Conservation (phyloP, 2,113 vertebrate genomes). For the Pseudopodoces humilis region DNA sequence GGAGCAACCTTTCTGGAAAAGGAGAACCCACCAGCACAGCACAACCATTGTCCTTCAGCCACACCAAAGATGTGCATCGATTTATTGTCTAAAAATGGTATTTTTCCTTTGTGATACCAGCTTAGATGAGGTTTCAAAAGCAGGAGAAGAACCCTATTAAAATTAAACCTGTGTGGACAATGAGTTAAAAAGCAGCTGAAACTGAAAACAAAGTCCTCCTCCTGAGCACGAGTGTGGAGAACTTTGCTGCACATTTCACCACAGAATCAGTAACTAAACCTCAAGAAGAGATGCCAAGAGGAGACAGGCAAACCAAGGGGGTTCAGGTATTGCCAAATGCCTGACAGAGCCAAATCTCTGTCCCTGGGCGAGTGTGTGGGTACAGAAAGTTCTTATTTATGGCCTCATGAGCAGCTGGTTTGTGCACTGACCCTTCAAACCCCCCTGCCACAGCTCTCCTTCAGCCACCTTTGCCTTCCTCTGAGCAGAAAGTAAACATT, state of each 20-base stretch:
- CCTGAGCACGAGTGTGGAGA: background rate
- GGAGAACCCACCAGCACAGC: background rate
- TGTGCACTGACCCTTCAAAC: background rate
- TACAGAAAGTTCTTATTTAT: background rate
- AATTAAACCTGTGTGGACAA: background rate
- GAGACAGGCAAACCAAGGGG: background rate
- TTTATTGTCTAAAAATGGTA: background rate
- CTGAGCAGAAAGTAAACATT: background rate
- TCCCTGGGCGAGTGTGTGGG: background rate
- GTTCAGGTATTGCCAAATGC: background rate
- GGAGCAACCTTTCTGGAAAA: background rate
- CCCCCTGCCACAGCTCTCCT: background rate
- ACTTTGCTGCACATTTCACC: conserved; percentile 10
- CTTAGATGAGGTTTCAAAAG: background rate
- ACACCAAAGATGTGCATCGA: accelerated
- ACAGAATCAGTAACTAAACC: conserved; percentile 37
- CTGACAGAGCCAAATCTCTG: background rate
- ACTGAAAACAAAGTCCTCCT: background rate
- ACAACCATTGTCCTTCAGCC: background rate
- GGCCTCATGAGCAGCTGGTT: background rate
- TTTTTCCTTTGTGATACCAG: background rate
- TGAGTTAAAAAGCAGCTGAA: background rate
- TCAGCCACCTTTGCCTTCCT: background rate
- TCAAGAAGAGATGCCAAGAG: background rate
- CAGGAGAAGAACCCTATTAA: background rate